These are phyloP conservation scores for Forbesichthys papilliferus DNA, from an alignment of 2,113 vertebrate species.

Conservation along the genomic window DNA sequence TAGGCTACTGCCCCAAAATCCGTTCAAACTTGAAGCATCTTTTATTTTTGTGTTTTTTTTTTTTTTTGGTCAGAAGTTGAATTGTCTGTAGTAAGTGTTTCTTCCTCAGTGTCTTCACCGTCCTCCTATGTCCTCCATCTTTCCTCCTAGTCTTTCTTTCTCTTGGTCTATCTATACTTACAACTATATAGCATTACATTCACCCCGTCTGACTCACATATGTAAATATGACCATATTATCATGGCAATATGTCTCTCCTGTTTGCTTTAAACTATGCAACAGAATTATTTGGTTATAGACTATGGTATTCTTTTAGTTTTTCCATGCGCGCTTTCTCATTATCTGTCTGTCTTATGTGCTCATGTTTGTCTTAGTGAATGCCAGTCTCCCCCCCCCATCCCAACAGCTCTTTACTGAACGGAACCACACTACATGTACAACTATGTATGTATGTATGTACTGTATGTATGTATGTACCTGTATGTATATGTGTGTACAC, in stretches of 20 bases:
- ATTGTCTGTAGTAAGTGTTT: conserved; percentile 6
- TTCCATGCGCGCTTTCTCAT: conserved; percentile 16
- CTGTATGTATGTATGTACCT: conserved; percentile 30
- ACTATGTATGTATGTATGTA: conserved; percentile 42
- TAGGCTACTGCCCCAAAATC: too few relatives aligned
- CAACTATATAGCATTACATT: neutral
- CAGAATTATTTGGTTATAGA: conserved; percentile 69
- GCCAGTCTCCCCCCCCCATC: conserved; percentile 1
- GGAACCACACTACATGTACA: conserved; percentile 54
- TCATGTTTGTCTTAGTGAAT: conserved; percentile 55
- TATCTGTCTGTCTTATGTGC: conserved; percentile 45
- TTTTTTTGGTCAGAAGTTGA: neutral
- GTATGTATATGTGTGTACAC: conserved; percentile 37
- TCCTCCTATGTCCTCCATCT: neutral
- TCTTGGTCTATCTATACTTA: neutral
- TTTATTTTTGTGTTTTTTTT: neutral
- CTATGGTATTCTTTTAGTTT: conserved; percentile 40
- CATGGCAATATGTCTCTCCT: conserved; percentile 58
- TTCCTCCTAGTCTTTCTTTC: neutral
- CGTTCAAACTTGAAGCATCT: too few relatives aligned
- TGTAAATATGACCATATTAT: conserved; percentile 46
- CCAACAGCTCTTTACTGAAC: conserved; percentile 54
- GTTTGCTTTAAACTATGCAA: conserved; percentile 83
- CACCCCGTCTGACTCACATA: conserved; percentile 24
- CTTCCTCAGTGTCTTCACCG: conserved; percentile 45